Base-by-base conservation (phyloP, 1,140 invertebrate genomes). In the Neuroterus valhalla region DNA sequence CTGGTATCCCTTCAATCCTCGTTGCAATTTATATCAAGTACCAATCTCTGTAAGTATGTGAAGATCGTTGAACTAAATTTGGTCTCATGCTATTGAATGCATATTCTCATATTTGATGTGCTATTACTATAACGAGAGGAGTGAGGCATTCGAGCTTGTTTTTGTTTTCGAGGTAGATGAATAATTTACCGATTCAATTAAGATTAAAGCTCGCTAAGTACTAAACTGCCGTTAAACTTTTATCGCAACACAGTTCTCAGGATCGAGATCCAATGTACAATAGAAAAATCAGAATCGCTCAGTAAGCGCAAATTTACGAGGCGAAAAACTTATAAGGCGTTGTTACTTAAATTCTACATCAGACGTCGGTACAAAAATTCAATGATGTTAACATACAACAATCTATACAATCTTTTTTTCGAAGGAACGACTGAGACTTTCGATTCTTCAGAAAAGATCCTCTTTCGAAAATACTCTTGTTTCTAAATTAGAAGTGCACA, bases 351-450 rank as follows among this genome's bases (percentile, higher is more conserved):
- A 76, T 72, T 81, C 88, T 89, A 89, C 86, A 80, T 82, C 85
- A 89, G 86, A 89, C 86, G 86, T 86, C 83, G 82, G 88, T 89
- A 90, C 88, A 89, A 89, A 90, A 90, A 88, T 89, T 87, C 78
- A 90, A 89, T 89, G 84, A 78, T 83, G 84, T 84, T 88, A 85
- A 81, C 81, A 76, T 76, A 80, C 70, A 76, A 81, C 79, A 78
- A 77, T 78, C 84, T 86, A 89, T 84, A 88, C 84, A 80, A 85
- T 85, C 84, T 81, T 83, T 74, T 82, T 77, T 74, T 78, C 77
- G 86, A 90, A 89, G 86, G 74, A 87, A 79, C 81, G 81, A 87
- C 86, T 78, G 80, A 85, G 85, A 89, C 86, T 76, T 78, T 66
- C 74, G 44, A 70, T 31, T 50, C 71, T n/a, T 17, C 3, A 17